Evolutionary conservation across 2,797 vertebrate genomes (phyloP).

Genomic region (Tolypeutes matacus): DNA sequence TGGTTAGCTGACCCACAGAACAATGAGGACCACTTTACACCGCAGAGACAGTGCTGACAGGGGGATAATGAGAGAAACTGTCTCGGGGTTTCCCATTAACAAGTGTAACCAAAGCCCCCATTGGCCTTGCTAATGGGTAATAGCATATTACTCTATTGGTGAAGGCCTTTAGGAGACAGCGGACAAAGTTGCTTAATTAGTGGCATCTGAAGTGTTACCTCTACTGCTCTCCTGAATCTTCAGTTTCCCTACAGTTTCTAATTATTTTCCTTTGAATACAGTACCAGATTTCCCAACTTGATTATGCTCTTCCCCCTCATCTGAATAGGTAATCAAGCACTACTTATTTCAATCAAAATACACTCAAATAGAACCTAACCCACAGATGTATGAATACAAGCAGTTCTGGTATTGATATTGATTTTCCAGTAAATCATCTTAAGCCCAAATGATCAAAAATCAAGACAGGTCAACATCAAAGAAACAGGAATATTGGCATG

Average conservation of each 20-base stretch:
- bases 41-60: conserved; percentile 88
- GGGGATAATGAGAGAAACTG: conserved; percentile 91
- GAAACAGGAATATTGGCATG: conserved; percentile 92
- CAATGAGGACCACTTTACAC: conserved; percentile 89
- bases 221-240: conserved; percentile 85
- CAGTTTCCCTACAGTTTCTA: conserved; percentile 89
- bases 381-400: conserved; percentile 88
- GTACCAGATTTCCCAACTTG: conserved; percentile 87
- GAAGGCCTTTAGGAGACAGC: conserved; percentile 88
- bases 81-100: conserved; percentile 90
- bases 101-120: conserved; percentile 88
- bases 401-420: conserved; percentile 91
- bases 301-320: conserved; percentile 86
- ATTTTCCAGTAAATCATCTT: conserved; percentile 92
- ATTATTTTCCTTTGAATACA: conserved; percentile 89
- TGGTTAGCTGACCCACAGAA: conserved; percentile 90
- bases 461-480: conserved; percentile 92
- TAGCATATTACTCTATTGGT: conserved; percentile 88
- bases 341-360: conserved; percentile 90
- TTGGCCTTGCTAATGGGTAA: conserved; percentile 89
- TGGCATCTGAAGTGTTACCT: conserved; percentile 90
- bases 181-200: conserved; percentile 91
- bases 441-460: conserved; percentile 92
- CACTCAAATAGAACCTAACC: conserved; percentile 89
- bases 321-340: conserved; percentile 90